phyloP scores from a whole-genome alignment of 2,113 vertebrate genomes.

The Pandion haliaetus region DNA sequence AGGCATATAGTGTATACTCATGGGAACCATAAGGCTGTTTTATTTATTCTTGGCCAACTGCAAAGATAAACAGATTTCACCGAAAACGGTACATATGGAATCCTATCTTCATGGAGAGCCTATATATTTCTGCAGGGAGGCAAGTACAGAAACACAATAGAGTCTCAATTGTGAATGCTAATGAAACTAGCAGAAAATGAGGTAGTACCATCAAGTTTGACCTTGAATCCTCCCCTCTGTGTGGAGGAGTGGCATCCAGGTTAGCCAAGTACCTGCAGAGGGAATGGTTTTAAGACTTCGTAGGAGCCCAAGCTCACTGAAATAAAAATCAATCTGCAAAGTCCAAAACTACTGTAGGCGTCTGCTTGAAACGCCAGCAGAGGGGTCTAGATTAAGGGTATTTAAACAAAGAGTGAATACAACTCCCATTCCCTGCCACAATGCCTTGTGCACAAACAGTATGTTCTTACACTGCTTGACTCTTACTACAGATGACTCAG shows the following conservation, averaged over 20 bases:
- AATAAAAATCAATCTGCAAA: not conserved
- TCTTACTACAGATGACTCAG: not conserved
- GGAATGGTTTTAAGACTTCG: not conserved
- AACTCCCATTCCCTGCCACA: not conserved
- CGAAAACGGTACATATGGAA: constrained; percentile 51
- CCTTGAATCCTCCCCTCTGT: not conserved
- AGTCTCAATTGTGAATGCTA: not conserved
- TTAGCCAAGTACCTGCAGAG: not conserved
- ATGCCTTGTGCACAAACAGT: not conserved
- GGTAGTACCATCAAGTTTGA: not conserved
- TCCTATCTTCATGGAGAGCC: constrained; percentile 35
- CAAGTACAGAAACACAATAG: not conserved
- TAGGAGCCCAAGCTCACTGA: not conserved
- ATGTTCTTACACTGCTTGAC: not conserved
- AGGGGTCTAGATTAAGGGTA: not conserved
- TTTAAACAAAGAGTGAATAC: not conserved
- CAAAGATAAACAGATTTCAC: constrained; percentile 74
- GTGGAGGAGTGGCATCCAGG: not conserved
- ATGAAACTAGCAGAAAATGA: not conserved
- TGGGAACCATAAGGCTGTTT: constrained; percentile 57
- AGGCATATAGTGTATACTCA: constrained; percentile 60
- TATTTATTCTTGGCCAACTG: constrained; percentile 75
- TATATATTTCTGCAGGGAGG: constrained; percentile 49
- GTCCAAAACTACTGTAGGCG: not conserved
- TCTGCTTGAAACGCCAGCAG: not conserved